Evolutionary conservation across 2,888 invertebrate species (phyloP).

Genomic region (Andrena chrysosceles): DNA sequence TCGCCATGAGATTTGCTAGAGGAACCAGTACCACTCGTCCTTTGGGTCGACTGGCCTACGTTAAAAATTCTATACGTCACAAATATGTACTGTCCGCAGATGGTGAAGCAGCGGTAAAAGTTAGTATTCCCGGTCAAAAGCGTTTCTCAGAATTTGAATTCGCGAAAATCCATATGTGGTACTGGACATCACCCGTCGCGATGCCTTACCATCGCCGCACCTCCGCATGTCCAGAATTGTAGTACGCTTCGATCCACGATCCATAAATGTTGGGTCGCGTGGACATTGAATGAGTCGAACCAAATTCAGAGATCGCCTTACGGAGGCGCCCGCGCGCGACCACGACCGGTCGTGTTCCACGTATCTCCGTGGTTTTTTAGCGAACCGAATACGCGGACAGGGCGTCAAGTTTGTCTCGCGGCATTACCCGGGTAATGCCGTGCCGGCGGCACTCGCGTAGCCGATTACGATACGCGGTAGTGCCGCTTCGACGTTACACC

Average conservation of each 20-base stretch:
- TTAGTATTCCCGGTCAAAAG: slow-evolving; percentile 59
- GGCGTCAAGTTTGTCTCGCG: slow-evolving; percentile 42
- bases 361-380: slow-evolving; percentile 31
- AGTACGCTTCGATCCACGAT: slow-evolving; percentile 69
- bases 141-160: slow-evolving; percentile 61
- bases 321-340: slow-evolving; percentile 58
- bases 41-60: slow-evolving; percentile 67
- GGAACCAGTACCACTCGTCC: slow-evolving; percentile 70
- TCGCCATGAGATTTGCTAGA: slow-evolving; percentile 62
- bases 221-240: slow-evolving; percentile 72
- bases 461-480: slow-evolving; percentile 45
- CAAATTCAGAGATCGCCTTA: slow-evolving; percentile 64
- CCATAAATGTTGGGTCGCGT: slow-evolving; percentile 68
- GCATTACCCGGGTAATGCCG: slow-evolving; percentile 67
- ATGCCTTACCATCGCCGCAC: slow-evolving; percentile 74
- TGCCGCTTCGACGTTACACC: slow-evolving; percentile 35
- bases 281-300: slow-evolving; percentile 62
- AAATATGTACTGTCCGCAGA: slow-evolving; percentile 52
- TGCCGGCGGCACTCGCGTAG: not conserved
- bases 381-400: slow-evolving; percentile 37
- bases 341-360: slow-evolving; percentile 38
- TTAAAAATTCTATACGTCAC: slow-evolving; percentile 68
- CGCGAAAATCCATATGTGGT: slow-evolving; percentile 63
- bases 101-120: slow-evolving; percentile 59
- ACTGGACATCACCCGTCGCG: slow-evolving; percentile 71